Conservation (phyloP, 2,888 invertebrate species). For the Sclerodermus sp. region DNA sequence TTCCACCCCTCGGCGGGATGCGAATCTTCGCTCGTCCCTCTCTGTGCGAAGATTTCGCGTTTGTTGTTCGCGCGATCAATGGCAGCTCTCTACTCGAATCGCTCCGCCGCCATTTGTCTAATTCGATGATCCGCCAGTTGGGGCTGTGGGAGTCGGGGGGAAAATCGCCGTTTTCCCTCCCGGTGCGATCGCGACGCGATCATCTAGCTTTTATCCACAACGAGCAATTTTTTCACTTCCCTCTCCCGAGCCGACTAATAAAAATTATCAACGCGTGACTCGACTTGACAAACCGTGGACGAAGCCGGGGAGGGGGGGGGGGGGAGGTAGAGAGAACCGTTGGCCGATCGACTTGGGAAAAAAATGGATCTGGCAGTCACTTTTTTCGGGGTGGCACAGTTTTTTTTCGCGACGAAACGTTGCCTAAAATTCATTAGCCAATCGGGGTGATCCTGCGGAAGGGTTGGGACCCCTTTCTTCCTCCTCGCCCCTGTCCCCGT, state of each 20-base stretch:
- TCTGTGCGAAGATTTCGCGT: no score
- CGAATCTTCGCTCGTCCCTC: constrained; percentile 7
- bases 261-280: not conserved
- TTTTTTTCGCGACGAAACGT: not conserved
- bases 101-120: no score
- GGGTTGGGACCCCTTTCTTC: constrained; percentile 16
- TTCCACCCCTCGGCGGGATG: constrained; percentile 11
- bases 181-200: constrained; percentile 4
- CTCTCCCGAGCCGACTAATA: no score
- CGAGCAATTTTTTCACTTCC: no score
- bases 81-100: no score
- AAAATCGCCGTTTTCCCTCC: no score
- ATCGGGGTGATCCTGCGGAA: constrained; percentile 6
- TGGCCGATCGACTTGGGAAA: not conserved
- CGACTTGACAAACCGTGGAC: not conserved
- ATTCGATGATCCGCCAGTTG: no score
- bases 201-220: no score
- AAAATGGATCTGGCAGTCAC: not conserved
- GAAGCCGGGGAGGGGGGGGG: not conserved
- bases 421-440: constrained; percentile 22
- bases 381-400: constrained; percentile 3
- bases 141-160: no score
- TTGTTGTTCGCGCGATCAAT: no score
- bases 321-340: not conserved
- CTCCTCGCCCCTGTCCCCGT: constrained; percentile 9